Evolutionary conservation across 2,888 invertebrate genomes (phyloP), one percentile per base, ranked within the genome.

Genomic region (Parnassius orleans): DNA sequence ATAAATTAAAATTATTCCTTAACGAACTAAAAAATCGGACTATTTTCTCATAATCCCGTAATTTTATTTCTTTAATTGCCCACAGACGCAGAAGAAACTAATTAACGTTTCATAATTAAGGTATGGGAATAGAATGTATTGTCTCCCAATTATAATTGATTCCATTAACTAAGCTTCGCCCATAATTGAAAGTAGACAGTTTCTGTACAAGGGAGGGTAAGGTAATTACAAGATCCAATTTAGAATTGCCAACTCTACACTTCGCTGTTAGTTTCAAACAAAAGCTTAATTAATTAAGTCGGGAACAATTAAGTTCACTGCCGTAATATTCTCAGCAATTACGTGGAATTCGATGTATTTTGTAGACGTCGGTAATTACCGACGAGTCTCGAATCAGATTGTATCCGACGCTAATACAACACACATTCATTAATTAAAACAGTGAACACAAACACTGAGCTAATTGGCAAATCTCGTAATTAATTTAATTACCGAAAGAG

Each of bases 151-250:
- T 87, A 86, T 88, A 90, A 89, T 88, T 87, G 84, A 88, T 86
- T 86, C 83, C 79, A 89, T 88, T 88, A 89, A 86, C 84, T 85
- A 86, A 86, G 88, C 87, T 84, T 83, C 83, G 83, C 79, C 83
- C 85, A 86, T 89, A 89, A 90, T 90, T 90, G 90, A 88, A 90
- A 90, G 89, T 89, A 87, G 88, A 89, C 89, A 86, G 86, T 86
- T 86, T 84, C 84, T 80, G 82, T 80, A 86, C 86, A 87, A 85
- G 83, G 59, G 87, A 86, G 87, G 88, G 87, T 84, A 88, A 84
- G 90, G 90, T 90, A 90, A 91, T 91, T 91, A 91, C 90, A 89
- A 90, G 90, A 91, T 90, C 90, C 90, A 91, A 91, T 91, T 91
- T 90, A 89, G 90, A 90, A 90, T 90, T 91, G 90, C 90, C 90